A percentile compares a stretch with the other conserved stretches of the same genome.
These are phyloP conservation scores for Cyrtorhinus lividipennis DNA, from an alignment of 1,140 invertebrate species.

Conservation along the genomic window DNA sequence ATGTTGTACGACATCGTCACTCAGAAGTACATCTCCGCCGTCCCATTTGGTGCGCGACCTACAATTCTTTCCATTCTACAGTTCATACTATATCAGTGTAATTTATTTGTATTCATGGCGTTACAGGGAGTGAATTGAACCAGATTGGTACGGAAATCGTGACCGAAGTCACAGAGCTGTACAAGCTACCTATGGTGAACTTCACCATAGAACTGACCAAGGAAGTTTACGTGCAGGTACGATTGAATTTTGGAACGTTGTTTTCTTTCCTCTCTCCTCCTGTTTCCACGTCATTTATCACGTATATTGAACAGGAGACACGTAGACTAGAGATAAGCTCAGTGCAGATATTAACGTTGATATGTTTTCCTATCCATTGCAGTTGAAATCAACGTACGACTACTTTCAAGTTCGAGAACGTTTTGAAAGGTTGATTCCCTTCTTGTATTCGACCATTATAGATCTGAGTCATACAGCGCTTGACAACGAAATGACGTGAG, in stretches of 20 bases:
- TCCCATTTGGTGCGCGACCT: slow-evolving; percentile 51
- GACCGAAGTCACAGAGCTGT: slow-evolving; percentile 48
- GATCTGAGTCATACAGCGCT: slow-evolving; percentile 52
- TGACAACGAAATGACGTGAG: slow-evolving; percentile 25
- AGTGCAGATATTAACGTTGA: too few species aligned
- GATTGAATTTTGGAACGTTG: too few species aligned
- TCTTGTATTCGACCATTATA: slow-evolving; percentile 48
- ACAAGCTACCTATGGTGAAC: slow-evolving; percentile 50
- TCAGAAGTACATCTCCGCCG: slow-evolving; percentile 54
- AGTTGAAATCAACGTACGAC: slow-evolving; percentile 47
- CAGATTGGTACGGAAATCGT: slow-evolving; percentile 53
- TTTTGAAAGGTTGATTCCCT: slow-evolving; percentile 40
- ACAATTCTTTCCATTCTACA: slow-evolving; percentile 14
- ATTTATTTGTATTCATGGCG: too few species aligned
- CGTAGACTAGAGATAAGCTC: too few species aligned
- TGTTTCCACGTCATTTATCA: too few species aligned
- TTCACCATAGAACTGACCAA: slow-evolving; percentile 36
- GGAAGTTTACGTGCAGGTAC: slow-evolving; percentile 25
- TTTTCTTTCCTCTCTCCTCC: too few species aligned
- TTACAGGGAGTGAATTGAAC: slow-evolving; percentile 39
- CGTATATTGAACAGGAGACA: too few species aligned
- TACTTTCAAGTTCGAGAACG: slow-evolving; percentile 50
- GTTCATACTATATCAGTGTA: too few species aligned
- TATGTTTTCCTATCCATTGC: background rate
- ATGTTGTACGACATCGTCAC: slow-evolving; percentile 50